phyloP scores from a whole-genome alignment of 2,797 vertebrate species.

The Poeciliopsis presidionis region DNA sequence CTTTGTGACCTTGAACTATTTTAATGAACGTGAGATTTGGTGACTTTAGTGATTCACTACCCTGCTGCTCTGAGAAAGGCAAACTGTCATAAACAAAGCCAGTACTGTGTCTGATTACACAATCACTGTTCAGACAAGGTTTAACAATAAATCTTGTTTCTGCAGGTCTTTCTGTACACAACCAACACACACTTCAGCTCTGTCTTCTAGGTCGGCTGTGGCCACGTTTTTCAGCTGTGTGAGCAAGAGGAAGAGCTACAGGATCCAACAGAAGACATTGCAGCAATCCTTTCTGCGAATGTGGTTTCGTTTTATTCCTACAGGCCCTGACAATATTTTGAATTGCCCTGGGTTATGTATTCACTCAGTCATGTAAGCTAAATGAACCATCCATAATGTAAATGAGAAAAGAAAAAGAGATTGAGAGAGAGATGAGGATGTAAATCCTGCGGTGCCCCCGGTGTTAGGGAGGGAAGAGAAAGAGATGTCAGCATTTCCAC shows the following conservation, averaged over 20 bases:
- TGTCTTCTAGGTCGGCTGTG: constrained; percentile 25
- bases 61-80: background rate
- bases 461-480: constrained; percentile 63
- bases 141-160: constrained; percentile 17
- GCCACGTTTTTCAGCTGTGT: background rate
- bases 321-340: constrained; percentile 64
- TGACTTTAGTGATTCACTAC: constrained; percentile 10
- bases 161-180: constrained; percentile 24
- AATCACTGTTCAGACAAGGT: constrained; percentile 3
- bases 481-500: constrained; percentile 72
- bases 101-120: constrained; percentile 5
- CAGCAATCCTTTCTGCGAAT: constrained; percentile 68
- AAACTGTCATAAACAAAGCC: constrained; percentile 4
- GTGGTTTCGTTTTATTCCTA: constrained; percentile 59
- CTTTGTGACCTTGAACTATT: background rate
- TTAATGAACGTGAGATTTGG: background rate
- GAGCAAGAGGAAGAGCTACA: constrained; percentile 26
- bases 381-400: constrained; percentile 83
- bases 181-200: constrained; percentile 16
- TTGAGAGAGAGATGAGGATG: constrained; percentile 65
- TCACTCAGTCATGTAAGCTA: constrained; percentile 78
- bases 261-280: constrained; percentile 54
- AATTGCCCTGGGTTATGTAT: constrained; percentile 77
- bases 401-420: constrained; percentile 69
- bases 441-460: constrained; percentile 68